These are phyloP conservation scores for Drosophila parvula DNA, from an alignment of 1,140 invertebrate genomes.

Conservation along the genomic window DNA sequence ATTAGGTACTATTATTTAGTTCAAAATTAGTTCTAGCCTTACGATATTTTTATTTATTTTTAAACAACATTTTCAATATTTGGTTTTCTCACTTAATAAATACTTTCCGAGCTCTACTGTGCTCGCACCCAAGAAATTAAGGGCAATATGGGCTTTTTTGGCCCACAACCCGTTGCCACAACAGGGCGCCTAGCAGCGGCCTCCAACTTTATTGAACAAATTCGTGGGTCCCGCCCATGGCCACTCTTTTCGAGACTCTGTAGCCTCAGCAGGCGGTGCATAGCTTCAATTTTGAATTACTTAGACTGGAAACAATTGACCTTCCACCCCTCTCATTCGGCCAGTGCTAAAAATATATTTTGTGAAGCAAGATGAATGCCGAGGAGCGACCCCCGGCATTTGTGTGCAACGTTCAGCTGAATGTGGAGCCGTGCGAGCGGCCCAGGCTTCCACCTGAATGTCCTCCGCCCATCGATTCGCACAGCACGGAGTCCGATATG, in stretches of 20 bases:
- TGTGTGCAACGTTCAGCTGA: constrained; percentile 62
- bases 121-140: constrained; percentile 6
- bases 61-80: not conserved
- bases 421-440: constrained; percentile 43
- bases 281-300: constrained; percentile 20
- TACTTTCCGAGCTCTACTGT: not conserved
- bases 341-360: constrained; percentile 15
- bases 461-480: constrained; percentile 6
- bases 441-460: constrained; percentile 38
- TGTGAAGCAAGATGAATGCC: constrained; percentile 48
- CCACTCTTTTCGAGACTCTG: constrained; percentile 2
- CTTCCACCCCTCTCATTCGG: not conserved
- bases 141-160: constrained; percentile 16
- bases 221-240: constrained; percentile 24
- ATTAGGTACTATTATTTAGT: not conserved
- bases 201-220: constrained; percentile 72
- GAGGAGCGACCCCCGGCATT: constrained; percentile 25
- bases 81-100: not conserved
- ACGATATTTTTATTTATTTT: rapidly evolving
- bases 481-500: constrained; percentile 53
- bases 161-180: constrained; percentile 60
- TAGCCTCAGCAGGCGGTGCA: constrained; percentile 43
- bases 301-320: constrained; percentile 13
- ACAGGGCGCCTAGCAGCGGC: constrained; percentile 72
- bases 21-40: not conserved